Conservation (phyloP, 2,888 invertebrate genomes). For the Campopleginae sp. region DNA sequence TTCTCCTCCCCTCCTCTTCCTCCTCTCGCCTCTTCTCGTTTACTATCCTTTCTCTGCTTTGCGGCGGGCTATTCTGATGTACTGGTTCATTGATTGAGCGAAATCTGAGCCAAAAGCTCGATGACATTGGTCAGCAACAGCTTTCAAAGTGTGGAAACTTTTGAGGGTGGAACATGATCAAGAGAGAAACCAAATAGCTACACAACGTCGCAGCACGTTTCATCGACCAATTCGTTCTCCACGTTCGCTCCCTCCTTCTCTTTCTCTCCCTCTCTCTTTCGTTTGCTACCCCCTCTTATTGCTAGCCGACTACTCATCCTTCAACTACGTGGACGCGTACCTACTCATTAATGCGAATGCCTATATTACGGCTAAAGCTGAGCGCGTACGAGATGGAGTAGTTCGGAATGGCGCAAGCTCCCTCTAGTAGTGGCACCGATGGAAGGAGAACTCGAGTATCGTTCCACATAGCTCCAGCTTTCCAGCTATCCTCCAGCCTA, state of each 20-base stretch:
- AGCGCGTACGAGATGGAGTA: constrained; percentile 53
- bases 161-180: constrained; percentile 46
- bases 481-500: constrained; percentile 28
- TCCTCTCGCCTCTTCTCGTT: neutral
- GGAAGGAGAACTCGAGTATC: constrained; percentile 32
- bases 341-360: constrained; percentile 76
- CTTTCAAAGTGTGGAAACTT: constrained; percentile 48
- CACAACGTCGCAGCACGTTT: constrained; percentile 40
- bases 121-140: constrained; percentile 63
- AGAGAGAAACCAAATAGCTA: constrained; percentile 19
- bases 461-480: constrained; percentile 14
- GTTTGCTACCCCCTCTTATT: neutral
- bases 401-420: constrained; percentile 51
- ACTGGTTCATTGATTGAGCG: constrained; percentile 78
- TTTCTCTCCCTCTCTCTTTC: neutral
- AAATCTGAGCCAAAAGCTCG: constrained; percentile 59
- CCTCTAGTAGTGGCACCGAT: constrained; percentile 33
- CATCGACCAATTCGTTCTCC: constrained; percentile 47
- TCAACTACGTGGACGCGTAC: constrained; percentile 68
- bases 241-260: neutral
- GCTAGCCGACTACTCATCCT: constrained; percentile 66
- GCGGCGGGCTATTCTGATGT: constrained; percentile 79
- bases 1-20: neutral
- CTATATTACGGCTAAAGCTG: constrained; percentile 72
- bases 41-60: constrained; percentile 35